Evolutionary conservation across 2,797 vertebrate genomes (phyloP), one percentile per base, ranked within the genome.

Genomic region (Poeciliopsis paucimaculata): DNA sequence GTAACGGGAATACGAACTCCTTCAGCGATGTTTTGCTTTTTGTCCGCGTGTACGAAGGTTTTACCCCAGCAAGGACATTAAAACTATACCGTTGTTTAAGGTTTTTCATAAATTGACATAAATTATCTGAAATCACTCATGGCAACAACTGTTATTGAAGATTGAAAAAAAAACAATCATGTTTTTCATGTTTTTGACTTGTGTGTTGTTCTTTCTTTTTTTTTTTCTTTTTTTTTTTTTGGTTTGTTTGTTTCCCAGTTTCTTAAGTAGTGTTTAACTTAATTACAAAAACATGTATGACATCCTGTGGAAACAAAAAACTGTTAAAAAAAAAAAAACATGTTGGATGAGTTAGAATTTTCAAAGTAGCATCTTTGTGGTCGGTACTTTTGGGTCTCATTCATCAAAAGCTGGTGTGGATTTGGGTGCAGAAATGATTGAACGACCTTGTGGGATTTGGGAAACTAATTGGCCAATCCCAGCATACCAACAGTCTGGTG

Each of bases 391-490:
- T 70, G 66, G 23, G 66, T 43, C 66, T 43, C 39, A n/a, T n/a
- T 70, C 39, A 70, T 43, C 23, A 43, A 43, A 70, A 70, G 23
- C 66, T 43, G 66, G 10, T 70, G 39, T 1, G 36, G 66, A 70
- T 70, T 70, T 70, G 66, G 10, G 39, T 70, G 28, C 6, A n/a
- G 39, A 43, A 43, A 43, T 70, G 66, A 70, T 70, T 70, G 66
- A 70, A 70, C 23, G 5, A 43, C 66, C 23, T 41, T 70, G 34
- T 36, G 12, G 66, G 66, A 70, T 70, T n/a, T 70, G 2, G 26
- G 39, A 70, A n/a, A 43, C 66, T n/a, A 41, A 41, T 43, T 70
- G 66, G 66, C 66, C 66, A 43, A 70, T n/a, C 39, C 66, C 10
- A 15, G 23, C 23, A 20, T 70, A n/a, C 39, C 66, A 70, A n/a